Conservation (phyloP, 2,797 vertebrate genomes). For the Amazonetta brasiliensis region DNA sequence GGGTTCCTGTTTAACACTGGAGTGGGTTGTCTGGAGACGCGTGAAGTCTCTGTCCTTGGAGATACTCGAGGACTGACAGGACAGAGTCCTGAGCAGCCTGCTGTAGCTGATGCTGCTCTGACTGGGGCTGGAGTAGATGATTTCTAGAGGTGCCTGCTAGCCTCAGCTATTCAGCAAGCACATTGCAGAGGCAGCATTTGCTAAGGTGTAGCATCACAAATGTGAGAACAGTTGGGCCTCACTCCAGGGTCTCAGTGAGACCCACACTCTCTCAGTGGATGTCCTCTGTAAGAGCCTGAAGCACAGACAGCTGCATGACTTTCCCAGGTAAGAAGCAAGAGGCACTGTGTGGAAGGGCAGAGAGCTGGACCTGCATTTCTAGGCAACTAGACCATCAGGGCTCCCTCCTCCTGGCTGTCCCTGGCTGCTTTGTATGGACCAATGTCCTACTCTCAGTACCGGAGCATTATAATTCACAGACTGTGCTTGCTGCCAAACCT, state of each 20-base stretch:
- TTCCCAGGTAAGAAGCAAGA: not conserved
- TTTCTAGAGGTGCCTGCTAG: not conserved
- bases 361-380: not conserved
- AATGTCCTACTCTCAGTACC: rapidly evolving
- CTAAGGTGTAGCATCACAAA: not conserved
- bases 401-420: not conserved
- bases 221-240: not conserved
- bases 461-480: not conserved
- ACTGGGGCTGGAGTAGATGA: not conserved
- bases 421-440: not conserved
- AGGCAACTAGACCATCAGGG: not conserved
- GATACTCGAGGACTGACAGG: not conserved
- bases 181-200: not conserved
- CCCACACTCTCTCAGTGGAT: not conserved
- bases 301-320: not conserved
- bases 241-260: no score
- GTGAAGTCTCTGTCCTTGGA: not conserved
- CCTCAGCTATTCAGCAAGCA: rapidly evolving
- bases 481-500: not conserved
- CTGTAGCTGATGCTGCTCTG: not conserved
- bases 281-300: not conserved
- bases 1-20: not conserved
- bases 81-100: not conserved
- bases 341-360: not conserved
- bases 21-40: not conserved